phyloP scores from a whole-genome alignment of 2,888 invertebrate genomes.

The Cataglyphis cursor region DNA sequence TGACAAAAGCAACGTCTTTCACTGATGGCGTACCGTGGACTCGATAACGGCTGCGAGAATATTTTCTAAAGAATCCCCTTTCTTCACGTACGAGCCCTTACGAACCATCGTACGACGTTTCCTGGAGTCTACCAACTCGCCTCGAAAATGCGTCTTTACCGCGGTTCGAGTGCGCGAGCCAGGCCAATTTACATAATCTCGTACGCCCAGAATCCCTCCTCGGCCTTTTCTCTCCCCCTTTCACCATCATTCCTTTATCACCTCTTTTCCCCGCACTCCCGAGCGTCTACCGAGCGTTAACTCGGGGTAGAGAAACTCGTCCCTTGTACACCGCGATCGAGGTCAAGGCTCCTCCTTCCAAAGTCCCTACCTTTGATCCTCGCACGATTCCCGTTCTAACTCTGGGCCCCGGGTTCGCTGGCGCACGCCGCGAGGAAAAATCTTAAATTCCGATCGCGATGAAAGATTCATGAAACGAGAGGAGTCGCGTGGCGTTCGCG shows the following conservation, averaged over 20 bases:
- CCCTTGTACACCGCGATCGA: conserved; percentile 57
- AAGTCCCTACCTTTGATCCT: conserved; percentile 65
- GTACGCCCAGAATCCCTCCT: conserved; percentile 45
- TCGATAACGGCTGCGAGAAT: conserved; percentile 41
- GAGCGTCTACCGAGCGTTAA: conserved; percentile 29
- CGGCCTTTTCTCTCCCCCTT: conserved; percentile 50
- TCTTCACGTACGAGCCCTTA: conserved; percentile 43
- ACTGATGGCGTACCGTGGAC: background rate
- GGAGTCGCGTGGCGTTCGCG: conserved; percentile 64
- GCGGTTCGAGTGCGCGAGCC: conserved; percentile 63
- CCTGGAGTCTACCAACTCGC: conserved; percentile 53
- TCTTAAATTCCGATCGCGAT: conserved; percentile 76
- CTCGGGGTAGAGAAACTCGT: conserved; percentile 55
- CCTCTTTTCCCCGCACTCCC: conserved; percentile 24
- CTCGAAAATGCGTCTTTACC: conserved; percentile 65
- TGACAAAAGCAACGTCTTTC: conserved; percentile 6
- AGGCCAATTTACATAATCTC: conserved; percentile 79
- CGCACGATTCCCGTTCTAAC: conserved; percentile 37
- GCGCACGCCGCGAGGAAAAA: conserved; percentile 68
- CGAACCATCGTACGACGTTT: conserved; percentile 54
- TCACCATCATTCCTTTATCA: conserved; percentile 31
- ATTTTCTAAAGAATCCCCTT: conserved; percentile 59
- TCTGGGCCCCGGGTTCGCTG: background rate
- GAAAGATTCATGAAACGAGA: conserved; percentile 72
- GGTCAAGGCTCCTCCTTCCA: conserved; percentile 71